Evolutionary conservation across 2,113 vertebrate species (phyloP).

Genomic region (Chamaetylas fuelleborni): DNA sequence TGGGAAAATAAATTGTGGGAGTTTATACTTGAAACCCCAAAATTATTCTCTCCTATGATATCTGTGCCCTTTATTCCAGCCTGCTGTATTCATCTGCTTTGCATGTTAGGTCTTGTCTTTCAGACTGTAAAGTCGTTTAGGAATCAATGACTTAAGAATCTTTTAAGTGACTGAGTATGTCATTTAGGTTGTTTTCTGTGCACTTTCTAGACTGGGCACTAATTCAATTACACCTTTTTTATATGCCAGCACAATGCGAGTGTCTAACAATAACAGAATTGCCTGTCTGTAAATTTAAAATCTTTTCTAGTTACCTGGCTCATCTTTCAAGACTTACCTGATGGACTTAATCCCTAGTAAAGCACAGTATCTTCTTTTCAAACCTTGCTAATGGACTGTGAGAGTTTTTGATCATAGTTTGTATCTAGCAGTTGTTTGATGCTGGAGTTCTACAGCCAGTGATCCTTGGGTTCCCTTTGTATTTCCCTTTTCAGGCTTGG

Average conservation of each 20-base stretch:
- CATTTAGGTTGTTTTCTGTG: background rate
- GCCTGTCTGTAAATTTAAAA: background rate
- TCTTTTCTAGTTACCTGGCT: background rate
- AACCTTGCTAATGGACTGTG: background rate
- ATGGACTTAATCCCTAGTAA: background rate
- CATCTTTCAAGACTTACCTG: background rate
- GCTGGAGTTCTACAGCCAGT: background rate
- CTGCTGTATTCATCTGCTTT: background rate
- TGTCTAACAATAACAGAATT: background rate
- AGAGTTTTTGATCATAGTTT: background rate
- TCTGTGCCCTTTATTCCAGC: background rate
- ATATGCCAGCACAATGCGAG: background rate
- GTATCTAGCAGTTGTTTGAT: conserved; percentile 9
- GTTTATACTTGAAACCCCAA: background rate
- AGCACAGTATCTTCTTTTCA: background rate
- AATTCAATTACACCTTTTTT: background rate
- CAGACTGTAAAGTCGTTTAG: background rate
- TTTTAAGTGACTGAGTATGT: background rate
- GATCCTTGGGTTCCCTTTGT: conserved; percentile 2
- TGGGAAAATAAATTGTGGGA: background rate
- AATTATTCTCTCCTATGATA: background rate
- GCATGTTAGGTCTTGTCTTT: background rate
- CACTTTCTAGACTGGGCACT: background rate
- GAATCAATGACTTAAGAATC: background rate
- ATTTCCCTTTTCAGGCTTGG: background rate